A percentile compares a stretch with the other conserved stretches of the same genome.
Conservation (phyloP, 2,797 vertebrate species). For the Coilia nasus region DNA sequence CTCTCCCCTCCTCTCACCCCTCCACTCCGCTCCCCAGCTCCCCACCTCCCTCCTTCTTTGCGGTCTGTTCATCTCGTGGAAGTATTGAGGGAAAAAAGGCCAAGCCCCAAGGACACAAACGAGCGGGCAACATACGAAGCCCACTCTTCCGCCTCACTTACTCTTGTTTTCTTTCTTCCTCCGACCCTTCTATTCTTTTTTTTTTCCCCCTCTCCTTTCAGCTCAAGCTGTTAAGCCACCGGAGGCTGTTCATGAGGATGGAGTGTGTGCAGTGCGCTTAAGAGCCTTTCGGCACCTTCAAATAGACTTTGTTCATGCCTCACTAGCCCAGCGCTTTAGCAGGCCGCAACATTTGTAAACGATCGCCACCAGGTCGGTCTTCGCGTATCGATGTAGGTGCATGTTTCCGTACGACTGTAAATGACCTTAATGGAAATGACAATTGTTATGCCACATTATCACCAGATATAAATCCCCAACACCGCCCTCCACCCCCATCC, state of each 20-base stretch:
- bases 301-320: slow-evolving; percentile 17
- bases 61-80: neutral
- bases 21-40: no score
- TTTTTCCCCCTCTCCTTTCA: neutral
- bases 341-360: slow-evolving; percentile 9
- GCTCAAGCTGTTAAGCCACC: neutral
- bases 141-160: slow-evolving; percentile 11
- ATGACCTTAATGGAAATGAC: neutral
- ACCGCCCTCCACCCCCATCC: neutral
- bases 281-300: neutral
- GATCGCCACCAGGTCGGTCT: slow-evolving; percentile 10
- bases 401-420: neutral
- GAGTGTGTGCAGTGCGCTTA: slow-evolving; percentile 12
- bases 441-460: neutral
- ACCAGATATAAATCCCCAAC: neutral
- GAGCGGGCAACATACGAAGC: slow-evolving; percentile 10
- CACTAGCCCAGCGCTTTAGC: neutral
- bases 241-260: slow-evolving; percentile 1
- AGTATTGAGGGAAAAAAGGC: slow-evolving; percentile 12
- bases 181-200: neutral
- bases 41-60: neutral
- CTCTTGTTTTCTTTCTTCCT: neutral
- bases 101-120: slow-evolving; percentile 17
- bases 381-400: neutral
- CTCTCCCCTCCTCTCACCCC: neutral